Conservation (phyloP, 2,888 invertebrate genomes). For the Callimorpha dominula region DNA sequence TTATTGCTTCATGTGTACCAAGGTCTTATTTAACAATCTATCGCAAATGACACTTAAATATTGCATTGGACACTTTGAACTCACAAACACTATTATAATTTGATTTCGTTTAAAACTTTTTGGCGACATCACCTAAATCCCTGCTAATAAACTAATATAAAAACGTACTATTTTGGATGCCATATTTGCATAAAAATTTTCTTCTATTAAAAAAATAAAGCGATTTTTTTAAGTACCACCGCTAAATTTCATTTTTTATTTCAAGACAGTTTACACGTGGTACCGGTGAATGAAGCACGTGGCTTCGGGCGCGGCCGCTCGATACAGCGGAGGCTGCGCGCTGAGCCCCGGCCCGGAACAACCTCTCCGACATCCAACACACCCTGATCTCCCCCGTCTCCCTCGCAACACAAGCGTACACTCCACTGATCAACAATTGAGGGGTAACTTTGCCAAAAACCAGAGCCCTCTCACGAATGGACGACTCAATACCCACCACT, state of each 20-base stretch:
- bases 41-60: no score
- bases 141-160: neutral
- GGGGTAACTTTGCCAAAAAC: slow-evolving; percentile 49
- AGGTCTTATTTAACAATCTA: no score
- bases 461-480: slow-evolving; percentile 65
- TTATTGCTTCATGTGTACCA: no score
- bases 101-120: no score
- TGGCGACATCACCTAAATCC: no score
- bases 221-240: slow-evolving; percentile 3
- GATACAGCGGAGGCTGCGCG: slow-evolving; percentile 80
- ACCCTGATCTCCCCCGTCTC: slow-evolving; percentile 62
- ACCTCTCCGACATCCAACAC: slow-evolving; percentile 55
- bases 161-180: slow-evolving; percentile 45
- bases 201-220: neutral
- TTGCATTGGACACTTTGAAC: no score
- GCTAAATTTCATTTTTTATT: slow-evolving; percentile 41
- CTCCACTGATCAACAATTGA: slow-evolving; percentile 51
- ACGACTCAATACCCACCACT: slow-evolving; percentile 58
- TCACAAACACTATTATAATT: no score
- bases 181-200: slow-evolving; percentile 19
- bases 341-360: slow-evolving; percentile 70
- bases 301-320: slow-evolving; percentile 76
- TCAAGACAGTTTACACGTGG: slow-evolving; percentile 61
- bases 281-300: slow-evolving; percentile 76
- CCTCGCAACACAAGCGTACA: slow-evolving; percentile 32